A percentile compares a stretch with the other conserved stretches of the same genome.
Conservation (phyloP, 2,888 invertebrate species). For the Augochlorella aurata region DNA sequence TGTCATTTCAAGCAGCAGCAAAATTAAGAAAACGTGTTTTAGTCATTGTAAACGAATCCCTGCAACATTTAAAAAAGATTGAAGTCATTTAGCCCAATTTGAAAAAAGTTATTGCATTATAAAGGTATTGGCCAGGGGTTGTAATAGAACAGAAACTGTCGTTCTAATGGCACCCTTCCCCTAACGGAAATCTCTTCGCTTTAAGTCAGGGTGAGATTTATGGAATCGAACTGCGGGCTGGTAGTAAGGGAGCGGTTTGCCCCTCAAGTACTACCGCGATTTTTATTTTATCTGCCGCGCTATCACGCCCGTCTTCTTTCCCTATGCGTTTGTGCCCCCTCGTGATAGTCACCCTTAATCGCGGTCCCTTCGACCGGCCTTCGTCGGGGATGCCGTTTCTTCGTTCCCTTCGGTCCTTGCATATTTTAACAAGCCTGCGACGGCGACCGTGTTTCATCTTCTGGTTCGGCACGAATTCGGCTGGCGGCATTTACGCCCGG, state of each 20-base stretch:
- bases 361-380: too few relatives aligned
- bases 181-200: not conserved
- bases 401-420: slow-evolving; percentile 17
- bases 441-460: not conserved
- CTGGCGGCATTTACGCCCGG: slow-evolving; percentile 21
- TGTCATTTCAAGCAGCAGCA: too few relatives aligned
- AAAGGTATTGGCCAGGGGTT: too few relatives aligned
- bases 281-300: slow-evolving; percentile 48
- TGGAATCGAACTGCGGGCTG: slow-evolving; percentile 9
- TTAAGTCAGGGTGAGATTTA: not conserved
- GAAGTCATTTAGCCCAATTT: too few relatives aligned
- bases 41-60: too few relatives aligned
- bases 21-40: too few relatives aligned
- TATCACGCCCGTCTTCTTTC: slow-evolving; percentile 32
- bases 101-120: too few relatives aligned
- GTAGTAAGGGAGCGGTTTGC: slow-evolving; percentile 30
- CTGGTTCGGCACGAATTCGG: slow-evolving; percentile 32
- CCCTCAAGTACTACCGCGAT: slow-evolving; percentile 47
- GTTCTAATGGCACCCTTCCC: not conserved
- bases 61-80: too few relatives aligned
- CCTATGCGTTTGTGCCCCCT: not conserved
- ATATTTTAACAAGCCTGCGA: slow-evolving; percentile 41
- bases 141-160: not conserved
- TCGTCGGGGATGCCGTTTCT: not conserved
- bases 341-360: not conserved